Evolutionary conservation across 2,888 invertebrate genomes (phyloP), one percentile per base, ranked within the genome.

Genomic region (Sarcophaga variegata): DNA sequence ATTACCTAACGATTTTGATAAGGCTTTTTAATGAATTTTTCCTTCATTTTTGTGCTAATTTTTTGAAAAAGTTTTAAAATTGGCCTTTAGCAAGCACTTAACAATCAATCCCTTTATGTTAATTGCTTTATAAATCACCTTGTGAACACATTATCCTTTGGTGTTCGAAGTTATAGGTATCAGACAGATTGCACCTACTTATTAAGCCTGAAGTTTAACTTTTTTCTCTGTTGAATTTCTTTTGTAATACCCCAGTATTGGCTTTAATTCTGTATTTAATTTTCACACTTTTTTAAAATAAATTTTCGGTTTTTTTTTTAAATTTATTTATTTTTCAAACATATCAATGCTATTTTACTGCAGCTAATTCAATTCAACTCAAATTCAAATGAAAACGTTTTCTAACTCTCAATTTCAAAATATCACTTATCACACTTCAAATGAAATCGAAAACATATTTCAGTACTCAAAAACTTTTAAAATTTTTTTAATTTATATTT

Each of bases 401-500:
- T 84, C 72, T 83, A 70, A 79, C 81, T 79, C 79, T 84, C 84
- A 84, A 79, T 75, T 82, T 87, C 84, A 81, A 82, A 81, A 87
- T 84, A 87, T 87, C 87, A 87, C 86, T 80, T 54, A 74, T 82
- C 87, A 87, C 84, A 84, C 81, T 84, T 87, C 87, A 87, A 87
- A 83, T 72, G 6, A 84, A 84, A 84, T 84, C 84, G 72, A 84
- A 54, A 79, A 82, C 84, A 84, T 87, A 64, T 82, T 79, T 84
- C 87, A 87, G 87, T 84, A 82, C 79, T 87, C 81, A 80, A 84
- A 83, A 71, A 79, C 84, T 87, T 87, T 81, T 82, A 87, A 81
- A 14, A 81, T 87, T 83, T 75, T 64, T 25, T 78, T 81, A 66
- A 60, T 63, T 17, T 22, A 22, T 22, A n/a, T 12, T 62, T 74